Conservation (phyloP, 2,113 vertebrate genomes). For the Pyrgilauda ruficollis region DNA sequence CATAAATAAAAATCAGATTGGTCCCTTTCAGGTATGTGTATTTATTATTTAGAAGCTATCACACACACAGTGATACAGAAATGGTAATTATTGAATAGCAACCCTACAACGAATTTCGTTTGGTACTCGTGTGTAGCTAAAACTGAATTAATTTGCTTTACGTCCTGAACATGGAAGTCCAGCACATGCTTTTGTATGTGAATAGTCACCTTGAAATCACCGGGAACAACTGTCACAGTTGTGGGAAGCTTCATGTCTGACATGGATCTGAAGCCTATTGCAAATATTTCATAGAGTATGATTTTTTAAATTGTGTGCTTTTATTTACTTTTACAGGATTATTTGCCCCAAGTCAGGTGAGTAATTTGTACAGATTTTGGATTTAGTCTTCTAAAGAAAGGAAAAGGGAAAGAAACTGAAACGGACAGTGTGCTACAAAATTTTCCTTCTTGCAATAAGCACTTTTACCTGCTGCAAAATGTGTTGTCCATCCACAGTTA, state of each 20-base stretch:
- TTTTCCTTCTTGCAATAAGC: background rate
- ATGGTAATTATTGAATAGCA: background rate
- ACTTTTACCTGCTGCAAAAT: background rate
- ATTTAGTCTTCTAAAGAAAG: background rate
- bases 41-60: background rate
- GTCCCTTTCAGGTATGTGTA: too few species aligned
- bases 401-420: background rate
- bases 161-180: fast-evolving
- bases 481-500: background rate
- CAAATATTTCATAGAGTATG: background rate
- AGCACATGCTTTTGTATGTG: background rate
- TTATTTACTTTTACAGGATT: background rate
- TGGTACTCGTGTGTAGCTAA: background rate
- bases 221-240: background rate
- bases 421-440: background rate
- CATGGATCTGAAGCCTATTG: background rate
- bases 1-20: background rate
- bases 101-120: background rate
- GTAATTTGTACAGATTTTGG: background rate
- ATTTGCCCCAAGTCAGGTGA: background rate
- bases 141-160: background rate
- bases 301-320: background rate
- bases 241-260: background rate
- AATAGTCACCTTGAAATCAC: background rate
- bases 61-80: background rate